These are phyloP conservation scores for Barnardius zonarius DNA, from an alignment of 2,113 vertebrate genomes.

Conservation along the genomic window DNA sequence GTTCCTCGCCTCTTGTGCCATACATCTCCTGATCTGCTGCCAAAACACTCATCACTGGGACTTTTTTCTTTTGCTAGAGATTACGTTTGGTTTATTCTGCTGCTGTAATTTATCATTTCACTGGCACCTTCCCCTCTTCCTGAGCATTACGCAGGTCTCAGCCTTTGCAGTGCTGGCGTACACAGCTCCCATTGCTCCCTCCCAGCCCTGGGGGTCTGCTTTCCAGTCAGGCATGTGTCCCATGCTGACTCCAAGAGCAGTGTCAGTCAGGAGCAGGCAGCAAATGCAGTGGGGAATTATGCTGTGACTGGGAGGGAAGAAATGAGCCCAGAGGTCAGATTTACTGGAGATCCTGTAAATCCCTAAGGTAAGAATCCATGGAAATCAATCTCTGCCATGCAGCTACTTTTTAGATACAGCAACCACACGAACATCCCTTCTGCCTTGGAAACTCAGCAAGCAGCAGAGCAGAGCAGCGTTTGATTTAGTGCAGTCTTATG, in stretches of 20 bases:
- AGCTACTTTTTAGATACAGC: neutral
- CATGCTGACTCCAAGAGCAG: fast-evolving
- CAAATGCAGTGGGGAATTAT: neutral
- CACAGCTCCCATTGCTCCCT: neutral
- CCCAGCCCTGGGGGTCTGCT: neutral
- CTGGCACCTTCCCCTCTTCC: neutral
- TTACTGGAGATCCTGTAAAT: neutral
- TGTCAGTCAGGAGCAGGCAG: too few relatives aligned
- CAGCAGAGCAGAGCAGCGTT: neutral
- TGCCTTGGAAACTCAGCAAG: neutral
- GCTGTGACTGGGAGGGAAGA: neutral
- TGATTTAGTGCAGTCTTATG: too few relatives aligned
- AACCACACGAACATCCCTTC: neutral
- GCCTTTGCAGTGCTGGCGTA: neutral
- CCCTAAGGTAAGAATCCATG: neutral
- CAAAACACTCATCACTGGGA: neutral
- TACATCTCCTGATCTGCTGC: neutral
- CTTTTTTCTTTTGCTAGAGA: neutral
- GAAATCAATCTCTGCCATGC: neutral
- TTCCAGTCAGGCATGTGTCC: neutral
- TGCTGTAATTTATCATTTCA: neutral
- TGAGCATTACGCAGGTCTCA: neutral
- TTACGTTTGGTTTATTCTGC: neutral
- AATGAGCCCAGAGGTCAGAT: neutral
- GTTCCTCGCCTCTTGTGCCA: neutral